A percentile compares a stretch with the other conserved stretches of the same genome.
phyloP scores from a whole-genome alignment of 2,797 vertebrate species.

The Orestias chungarensis region DNA sequence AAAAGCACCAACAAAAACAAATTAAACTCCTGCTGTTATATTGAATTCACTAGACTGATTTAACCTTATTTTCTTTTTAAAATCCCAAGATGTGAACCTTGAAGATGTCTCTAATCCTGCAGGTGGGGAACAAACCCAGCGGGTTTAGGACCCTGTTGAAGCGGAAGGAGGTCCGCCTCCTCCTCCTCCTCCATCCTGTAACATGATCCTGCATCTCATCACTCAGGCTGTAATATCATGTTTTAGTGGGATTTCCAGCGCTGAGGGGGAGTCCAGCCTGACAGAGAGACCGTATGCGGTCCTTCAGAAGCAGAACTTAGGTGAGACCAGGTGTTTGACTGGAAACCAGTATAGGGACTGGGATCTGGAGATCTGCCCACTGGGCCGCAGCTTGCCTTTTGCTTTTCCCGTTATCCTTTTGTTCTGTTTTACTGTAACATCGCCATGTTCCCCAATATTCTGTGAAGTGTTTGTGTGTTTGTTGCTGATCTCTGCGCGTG shows the following conservation, averaged over 20 bases:
- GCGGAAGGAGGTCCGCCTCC: constrained; percentile 46
- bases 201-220: constrained; percentile 54
- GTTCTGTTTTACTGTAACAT: constrained; percentile 1
- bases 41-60: no score
- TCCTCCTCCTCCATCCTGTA: constrained; percentile 27
- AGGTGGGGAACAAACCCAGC: no score
- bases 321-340: constrained; percentile 64
- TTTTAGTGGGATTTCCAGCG: constrained; percentile 39
- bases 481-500: constrained; percentile 7
- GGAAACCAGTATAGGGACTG: neutral
- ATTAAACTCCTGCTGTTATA: no score
- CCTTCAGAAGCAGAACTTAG: constrained; percentile 88
- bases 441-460: constrained; percentile 1
- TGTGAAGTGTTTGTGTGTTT: neutral
- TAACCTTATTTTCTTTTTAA: no score
- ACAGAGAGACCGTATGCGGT: constrained; percentile 84
- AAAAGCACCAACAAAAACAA: no score
- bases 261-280: constrained; percentile 60
- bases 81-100: no score
- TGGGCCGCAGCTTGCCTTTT: neutral
- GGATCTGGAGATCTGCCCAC: neutral
- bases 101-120: no score
- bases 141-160: constrained; percentile 74
- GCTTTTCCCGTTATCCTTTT: neutral
- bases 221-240: constrained; percentile 37